phyloP scores from a whole-genome alignment of 2,888 invertebrate genomes.

The Rapana venosa region DNA sequence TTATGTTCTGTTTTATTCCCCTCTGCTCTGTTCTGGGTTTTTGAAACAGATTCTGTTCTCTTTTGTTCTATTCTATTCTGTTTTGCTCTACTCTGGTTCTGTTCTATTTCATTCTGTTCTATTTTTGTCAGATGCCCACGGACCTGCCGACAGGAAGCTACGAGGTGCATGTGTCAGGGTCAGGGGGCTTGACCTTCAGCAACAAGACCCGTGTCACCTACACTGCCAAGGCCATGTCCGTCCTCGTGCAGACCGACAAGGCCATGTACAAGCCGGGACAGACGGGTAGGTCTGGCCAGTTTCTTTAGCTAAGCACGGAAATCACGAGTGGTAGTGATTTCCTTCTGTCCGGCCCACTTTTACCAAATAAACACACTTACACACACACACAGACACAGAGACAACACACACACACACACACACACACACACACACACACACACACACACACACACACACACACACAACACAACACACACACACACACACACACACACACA shows the following conservation, averaged over 20 bases:
- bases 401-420: too few relatives aligned
- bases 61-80: background rate
- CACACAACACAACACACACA: too few relatives aligned
- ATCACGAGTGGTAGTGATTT: too few relatives aligned
- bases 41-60: background rate
- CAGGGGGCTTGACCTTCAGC: conserved; percentile 61
- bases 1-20: background rate
- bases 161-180: conserved; percentile 61
- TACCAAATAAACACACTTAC: too few relatives aligned
- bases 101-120: background rate
- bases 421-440: too few relatives aligned
- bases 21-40: background rate
- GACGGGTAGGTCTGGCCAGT: conserved; percentile 60
- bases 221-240: conserved; percentile 67
- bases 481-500: too few relatives aligned
- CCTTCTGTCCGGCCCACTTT: too few relatives aligned
- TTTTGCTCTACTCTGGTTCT: background rate
- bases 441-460: too few relatives aligned
- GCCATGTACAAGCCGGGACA: conserved; percentile 67
- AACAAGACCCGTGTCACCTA: conserved; percentile 57
- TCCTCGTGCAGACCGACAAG: conserved; percentile 74
- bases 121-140: conserved; percentile 59
- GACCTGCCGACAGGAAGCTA: conserved; percentile 56
- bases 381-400: too few relatives aligned
- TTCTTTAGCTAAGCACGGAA: too few relatives aligned